A percentile compares a stretch with the other conserved stretches of the same genome.
These are phyloP conservation scores for Leucoraja erinaceus DNA, from an alignment of 2,113 vertebrate species.

Conservation along the genomic window DNA sequence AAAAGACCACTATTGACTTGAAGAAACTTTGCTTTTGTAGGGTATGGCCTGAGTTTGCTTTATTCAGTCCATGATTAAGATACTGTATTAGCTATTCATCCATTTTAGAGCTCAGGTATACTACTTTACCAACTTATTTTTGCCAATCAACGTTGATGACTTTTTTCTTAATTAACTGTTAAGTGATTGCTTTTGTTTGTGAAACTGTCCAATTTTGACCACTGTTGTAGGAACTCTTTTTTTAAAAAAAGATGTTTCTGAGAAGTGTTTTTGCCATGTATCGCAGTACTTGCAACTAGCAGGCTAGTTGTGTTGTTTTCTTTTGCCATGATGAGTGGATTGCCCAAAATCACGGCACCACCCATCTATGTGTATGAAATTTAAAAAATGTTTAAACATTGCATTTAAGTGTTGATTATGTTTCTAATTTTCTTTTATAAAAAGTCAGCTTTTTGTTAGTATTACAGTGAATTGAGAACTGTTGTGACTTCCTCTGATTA, in stretches of 20 bases:
- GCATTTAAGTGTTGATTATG: constrained; percentile 39
- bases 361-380: constrained; percentile 28
- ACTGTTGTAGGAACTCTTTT: constrained; percentile 33
- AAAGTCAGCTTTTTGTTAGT: constrained; percentile 40
- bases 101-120: constrained; percentile 27
- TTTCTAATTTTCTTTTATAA: constrained; percentile 43
- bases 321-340: constrained; percentile 4
- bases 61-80: background rate
- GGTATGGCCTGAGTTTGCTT: background rate
- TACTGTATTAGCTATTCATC: background rate
- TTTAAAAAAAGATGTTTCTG: constrained; percentile 19
- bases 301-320: constrained; percentile 50
- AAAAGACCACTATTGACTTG: background rate
- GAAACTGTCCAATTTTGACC: constrained; percentile 32
- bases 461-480: constrained; percentile 40
- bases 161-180: constrained; percentile 5
- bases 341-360: constrained; percentile 9
- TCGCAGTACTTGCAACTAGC: constrained; percentile 47
- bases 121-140: constrained; percentile 14
- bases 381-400: constrained; percentile 38
- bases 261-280: constrained; percentile 37
- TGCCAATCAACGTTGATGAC: constrained; percentile 24
- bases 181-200: constrained; percentile 28
- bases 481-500: constrained; percentile 46
- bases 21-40: background rate